These are phyloP conservation scores for Lepidocyrtoides sp. DNA, from an alignment of 2,888 invertebrate species.

Conservation along the genomic window DNA sequence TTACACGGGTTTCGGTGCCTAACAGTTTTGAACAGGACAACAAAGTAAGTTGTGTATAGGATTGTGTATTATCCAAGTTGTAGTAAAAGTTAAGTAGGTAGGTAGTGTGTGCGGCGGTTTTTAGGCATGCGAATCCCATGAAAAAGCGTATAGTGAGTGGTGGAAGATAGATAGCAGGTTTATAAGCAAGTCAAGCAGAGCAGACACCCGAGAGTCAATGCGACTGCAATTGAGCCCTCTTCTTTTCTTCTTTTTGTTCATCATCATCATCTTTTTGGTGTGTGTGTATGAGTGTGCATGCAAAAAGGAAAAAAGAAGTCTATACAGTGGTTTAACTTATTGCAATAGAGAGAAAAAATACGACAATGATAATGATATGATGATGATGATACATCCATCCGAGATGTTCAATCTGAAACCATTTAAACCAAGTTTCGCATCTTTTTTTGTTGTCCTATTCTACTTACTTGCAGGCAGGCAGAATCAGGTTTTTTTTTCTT, in stretches of 20 bases:
- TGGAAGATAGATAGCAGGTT: no score
- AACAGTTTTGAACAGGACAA: background rate
- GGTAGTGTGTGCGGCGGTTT: conserved; percentile 26
- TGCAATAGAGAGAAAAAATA: background rate
- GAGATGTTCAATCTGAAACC: conserved; percentile 17
- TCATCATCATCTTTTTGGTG: no score
- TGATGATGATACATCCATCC: conserved; percentile 18
- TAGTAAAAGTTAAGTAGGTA: conserved; percentile 56
- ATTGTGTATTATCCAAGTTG: background rate
- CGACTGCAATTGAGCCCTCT: conserved; percentile 59
- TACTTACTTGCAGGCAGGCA: conserved; percentile 4
- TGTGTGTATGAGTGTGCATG: background rate
- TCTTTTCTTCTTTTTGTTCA: background rate
- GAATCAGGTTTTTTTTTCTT: conserved; percentile 52
- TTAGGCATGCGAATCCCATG: background rate
- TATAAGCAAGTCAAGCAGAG: background rate
- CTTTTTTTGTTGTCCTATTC: conserved; percentile 25
- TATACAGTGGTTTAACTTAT: conserved; percentile 11
- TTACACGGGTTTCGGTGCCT: conserved; percentile 46
- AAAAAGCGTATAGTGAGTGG: background rate
- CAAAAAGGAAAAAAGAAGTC: background rate
- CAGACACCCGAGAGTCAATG: conserved; percentile 67
- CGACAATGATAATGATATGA: background rate
- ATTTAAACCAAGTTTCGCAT: conserved; percentile 29
- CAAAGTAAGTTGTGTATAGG: background rate